Percentiles rank a stretch among this genome's conserved stretches.
These are phyloP conservation scores for Cephalopterus ornatus DNA, from an alignment of 2,113 vertebrate genomes.

Conservation along the genomic window DNA sequence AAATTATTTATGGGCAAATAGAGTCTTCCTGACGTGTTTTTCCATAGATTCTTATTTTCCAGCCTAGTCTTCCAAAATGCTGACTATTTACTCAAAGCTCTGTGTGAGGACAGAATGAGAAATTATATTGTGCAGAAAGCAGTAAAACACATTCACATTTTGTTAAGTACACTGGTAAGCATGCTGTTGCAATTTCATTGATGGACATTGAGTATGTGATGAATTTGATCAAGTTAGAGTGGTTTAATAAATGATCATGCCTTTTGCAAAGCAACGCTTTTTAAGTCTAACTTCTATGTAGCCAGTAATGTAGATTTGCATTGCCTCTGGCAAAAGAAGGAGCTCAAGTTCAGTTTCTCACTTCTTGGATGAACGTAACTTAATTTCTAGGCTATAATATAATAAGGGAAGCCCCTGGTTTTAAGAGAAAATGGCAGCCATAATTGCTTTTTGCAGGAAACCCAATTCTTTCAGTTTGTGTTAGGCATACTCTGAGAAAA, in stretches of 20 bases:
- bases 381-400: neutral
- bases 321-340: constrained; percentile 38
- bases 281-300: neutral
- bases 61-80: neutral
- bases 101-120: constrained; percentile 18
- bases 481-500: neutral
- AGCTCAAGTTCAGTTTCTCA: constrained; percentile 2
- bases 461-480: neutral
- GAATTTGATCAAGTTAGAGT: constrained; percentile 11
- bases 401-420: neutral
- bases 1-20: neutral
- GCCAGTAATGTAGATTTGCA: constrained; percentile 10
- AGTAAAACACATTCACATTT: constrained; percentile 34
- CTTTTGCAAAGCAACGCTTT: constrained; percentile 16
- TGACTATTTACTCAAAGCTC: constrained; percentile 17
- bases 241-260: constrained; percentile 17
- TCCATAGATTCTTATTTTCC: neutral
- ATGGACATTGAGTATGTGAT: neutral
- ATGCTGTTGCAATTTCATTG: neutral
- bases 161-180: constrained; percentile 33
- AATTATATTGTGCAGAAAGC: constrained; percentile 19
- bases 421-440: neutral
- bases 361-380: neutral
- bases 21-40: neutral
- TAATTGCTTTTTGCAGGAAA: constrained; percentile 3